Percentiles rank a stretch among this genome's conserved stretches.
phyloP scores from a whole-genome alignment of 2,888 invertebrate species.

The Phalangium opilio region DNA sequence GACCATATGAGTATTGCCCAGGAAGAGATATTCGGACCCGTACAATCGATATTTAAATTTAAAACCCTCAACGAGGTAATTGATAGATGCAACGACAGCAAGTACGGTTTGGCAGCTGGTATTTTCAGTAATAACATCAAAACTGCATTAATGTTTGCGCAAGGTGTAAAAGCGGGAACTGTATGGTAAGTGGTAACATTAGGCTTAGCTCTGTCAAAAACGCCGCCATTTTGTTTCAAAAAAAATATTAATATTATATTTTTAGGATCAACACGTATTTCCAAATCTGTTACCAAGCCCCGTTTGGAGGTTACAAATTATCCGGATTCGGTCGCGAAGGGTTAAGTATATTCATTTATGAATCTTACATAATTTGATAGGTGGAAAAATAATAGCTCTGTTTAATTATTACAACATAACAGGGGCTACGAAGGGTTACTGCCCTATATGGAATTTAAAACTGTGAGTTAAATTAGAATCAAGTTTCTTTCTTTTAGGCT shows the following conservation, averaged over 20 bases:
- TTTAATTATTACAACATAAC: too few relatives aligned
- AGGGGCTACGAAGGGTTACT: too few relatives aligned
- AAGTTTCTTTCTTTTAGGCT: too few relatives aligned
- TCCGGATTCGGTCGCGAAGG: slow-evolving; percentile 68
- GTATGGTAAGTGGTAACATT: slow-evolving; percentile 42
- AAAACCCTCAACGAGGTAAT: slow-evolving; percentile 69
- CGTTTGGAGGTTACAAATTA: slow-evolving; percentile 70
- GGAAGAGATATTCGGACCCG: slow-evolving; percentile 79
- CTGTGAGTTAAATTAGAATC: too few relatives aligned
- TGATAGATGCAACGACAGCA: slow-evolving; percentile 67
- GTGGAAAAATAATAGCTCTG: too few relatives aligned
- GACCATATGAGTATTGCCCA: slow-evolving; percentile 71
- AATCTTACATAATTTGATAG: too few relatives aligned
- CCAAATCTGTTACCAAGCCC: slow-evolving; percentile 52
- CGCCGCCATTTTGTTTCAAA: too few relatives aligned
- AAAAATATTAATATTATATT: background rate
- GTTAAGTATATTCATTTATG: slow-evolving; percentile 7
- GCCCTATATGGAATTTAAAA: too few relatives aligned
- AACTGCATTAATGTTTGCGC: slow-evolving; percentile 54
- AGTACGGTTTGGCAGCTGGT: slow-evolving; percentile 85
- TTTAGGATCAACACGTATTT: slow-evolving; percentile 17
- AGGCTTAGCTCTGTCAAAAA: too few relatives aligned
- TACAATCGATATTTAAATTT: slow-evolving; percentile 82
- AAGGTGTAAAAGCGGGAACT: slow-evolving; percentile 57
- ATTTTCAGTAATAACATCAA: slow-evolving; percentile 71